Base-by-base conservation (phyloP, 2,888 invertebrate species). In the Campoplex capitator region DNA sequence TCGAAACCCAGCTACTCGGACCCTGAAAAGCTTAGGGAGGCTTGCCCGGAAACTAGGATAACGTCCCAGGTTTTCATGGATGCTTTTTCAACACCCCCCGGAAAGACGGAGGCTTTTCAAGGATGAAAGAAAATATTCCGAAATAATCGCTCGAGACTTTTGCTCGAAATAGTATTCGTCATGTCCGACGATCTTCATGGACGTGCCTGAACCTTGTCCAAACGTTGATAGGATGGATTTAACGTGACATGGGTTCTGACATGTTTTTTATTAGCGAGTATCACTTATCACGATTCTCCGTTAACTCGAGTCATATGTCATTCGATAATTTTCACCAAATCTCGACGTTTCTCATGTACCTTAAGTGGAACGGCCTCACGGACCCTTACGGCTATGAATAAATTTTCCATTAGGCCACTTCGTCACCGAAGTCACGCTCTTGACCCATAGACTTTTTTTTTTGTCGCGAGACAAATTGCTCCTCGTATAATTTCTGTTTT, bases 171-270 rank as follows among this genome's bases (percentile, higher is more conserved):
- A 23, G 23, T 62, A 38, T 88, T 79, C 56, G 42, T 75, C 42
- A 42, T 54, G 73, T 58, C 76, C 71, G 71, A 75, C 38, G 38
- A 3, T 84, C 79, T 45, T 83, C 42, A 6, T 74, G 65, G 71
- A 48, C 67, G 73, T 74, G 56, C 28, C 62, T 68, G 81, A 75
- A 87, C 73, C 48, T 56, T 84, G 83, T 70, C 62, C 77, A 45
- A 58, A 51, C 65, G 83, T 51, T 80, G 83, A 86, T 83, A 77
- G 56, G 32, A 35, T 32, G 84, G 86, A 83, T 85, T 88, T 86
- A 54, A 71, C 56, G 65, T 85, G 88, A 88, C 82, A 70, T 83
- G 86, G 88, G 88, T 88, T 68, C 68, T 83, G 83, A 87, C 83
- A 75, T 80, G 84, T 81, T 77, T 77, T 51, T 51, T 85, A 74